These are phyloP conservation scores for Nansenia antarctica DNA, from an alignment of 2,113 vertebrate species.

Conservation along the genomic window DNA sequence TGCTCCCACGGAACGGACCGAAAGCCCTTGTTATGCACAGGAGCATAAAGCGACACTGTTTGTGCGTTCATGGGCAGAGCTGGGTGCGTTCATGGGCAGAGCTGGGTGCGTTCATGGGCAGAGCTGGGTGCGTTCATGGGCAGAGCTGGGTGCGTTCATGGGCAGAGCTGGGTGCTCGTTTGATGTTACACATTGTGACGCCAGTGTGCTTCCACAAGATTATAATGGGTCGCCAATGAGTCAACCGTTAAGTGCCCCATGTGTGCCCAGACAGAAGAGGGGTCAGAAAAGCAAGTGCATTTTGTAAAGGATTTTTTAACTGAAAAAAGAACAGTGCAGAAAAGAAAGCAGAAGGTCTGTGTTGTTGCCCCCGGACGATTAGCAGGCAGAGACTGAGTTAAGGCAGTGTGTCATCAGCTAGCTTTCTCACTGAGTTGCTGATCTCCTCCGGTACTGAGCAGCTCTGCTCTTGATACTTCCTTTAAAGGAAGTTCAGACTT, in stretches of 20 bases:
- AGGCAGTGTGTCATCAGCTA: not conserved
- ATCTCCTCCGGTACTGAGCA: no score
- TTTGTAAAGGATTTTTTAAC: conserved; percentile 35
- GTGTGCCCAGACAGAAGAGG: conserved; percentile 44
- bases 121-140: not conserved
- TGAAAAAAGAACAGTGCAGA: conserved; percentile 43
- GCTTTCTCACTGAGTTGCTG: not conserved
- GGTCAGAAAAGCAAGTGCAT: conserved; percentile 41
- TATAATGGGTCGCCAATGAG: conserved; percentile 26
- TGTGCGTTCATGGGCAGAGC: not conserved
- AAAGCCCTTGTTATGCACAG: conserved; percentile 12
- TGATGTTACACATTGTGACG: conserved; percentile 20
- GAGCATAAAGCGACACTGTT: conserved; percentile 4
- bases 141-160: not conserved
- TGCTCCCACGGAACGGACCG: conserved; percentile 15
- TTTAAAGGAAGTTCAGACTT: no score
- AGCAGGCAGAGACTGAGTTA: conserved; percentile 1
- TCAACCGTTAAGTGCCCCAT: conserved; percentile 38
- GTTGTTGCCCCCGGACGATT: conserved; percentile 54
- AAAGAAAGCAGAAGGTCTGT: conserved; percentile 40
- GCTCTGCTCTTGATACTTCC: no score
- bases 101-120: not conserved
- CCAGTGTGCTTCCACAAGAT: conserved; percentile 31
- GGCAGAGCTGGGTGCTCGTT: conserved; percentile 15
- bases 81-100: not conserved